phyloP scores from a whole-genome alignment of 2,113 vertebrate species.

The Ondatra zibethicus region DNA sequence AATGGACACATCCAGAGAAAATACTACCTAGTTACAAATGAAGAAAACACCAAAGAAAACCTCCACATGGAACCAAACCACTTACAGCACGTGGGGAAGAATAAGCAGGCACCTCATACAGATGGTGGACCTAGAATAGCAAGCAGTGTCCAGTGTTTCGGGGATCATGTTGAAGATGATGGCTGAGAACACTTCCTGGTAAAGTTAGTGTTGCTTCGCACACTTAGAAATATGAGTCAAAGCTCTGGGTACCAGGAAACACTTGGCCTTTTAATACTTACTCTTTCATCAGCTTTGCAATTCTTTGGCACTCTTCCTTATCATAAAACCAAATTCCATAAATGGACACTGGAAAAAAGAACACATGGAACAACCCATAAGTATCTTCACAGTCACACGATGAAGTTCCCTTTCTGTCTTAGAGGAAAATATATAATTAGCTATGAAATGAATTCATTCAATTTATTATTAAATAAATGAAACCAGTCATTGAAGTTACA shows the following conservation, averaged over 20 bases:
- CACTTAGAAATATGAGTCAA: conserved; percentile 57
- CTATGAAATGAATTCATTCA: background rate
- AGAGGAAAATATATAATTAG: background rate
- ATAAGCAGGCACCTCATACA: background rate
- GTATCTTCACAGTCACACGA: conserved; percentile 71
- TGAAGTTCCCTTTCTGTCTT: background rate
- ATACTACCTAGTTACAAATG: conserved; percentile 28
- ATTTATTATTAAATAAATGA: background rate
- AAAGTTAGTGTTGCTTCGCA: conserved; percentile 54
- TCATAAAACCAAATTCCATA: conserved; percentile 99
- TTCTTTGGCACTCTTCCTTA: conserved; percentile 96
- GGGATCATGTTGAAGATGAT: background rate
- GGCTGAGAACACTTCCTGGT: background rate
- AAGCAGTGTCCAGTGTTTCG: background rate
- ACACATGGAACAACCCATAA: conserved; percentile 81
- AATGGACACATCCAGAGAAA: conserved; percentile 44
- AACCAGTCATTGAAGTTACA: background rate
- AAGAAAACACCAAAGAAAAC: conserved; percentile 42
- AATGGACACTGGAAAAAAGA: conserved; percentile 93
- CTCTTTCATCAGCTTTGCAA: conserved; percentile 96
- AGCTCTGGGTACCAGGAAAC: conserved; percentile 40
- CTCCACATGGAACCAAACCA: conserved; percentile 12
- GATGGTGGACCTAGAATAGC: background rate
- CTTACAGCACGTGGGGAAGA: background rate
- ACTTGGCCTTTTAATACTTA: conserved; percentile 86